phyloP scores from a whole-genome alignment of 2,888 invertebrate species.

The Nemurella pictetii region DNA sequence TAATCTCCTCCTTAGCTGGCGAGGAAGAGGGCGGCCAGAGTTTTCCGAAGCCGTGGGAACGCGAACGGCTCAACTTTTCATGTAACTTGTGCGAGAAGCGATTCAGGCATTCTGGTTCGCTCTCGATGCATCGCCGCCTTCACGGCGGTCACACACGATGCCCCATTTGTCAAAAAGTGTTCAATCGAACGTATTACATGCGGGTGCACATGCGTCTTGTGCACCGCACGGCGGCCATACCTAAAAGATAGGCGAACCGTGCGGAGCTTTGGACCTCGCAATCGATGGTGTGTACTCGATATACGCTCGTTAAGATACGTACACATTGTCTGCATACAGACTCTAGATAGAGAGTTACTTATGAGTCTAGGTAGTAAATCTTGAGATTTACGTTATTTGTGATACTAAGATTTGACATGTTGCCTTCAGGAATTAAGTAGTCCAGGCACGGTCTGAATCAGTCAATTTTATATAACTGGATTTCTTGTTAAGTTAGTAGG shows the following conservation, averaged over 20 bases:
- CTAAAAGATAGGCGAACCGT: background rate
- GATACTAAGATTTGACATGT: background rate
- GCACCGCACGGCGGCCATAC: slow-evolving; percentile 1
- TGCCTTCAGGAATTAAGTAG: background rate
- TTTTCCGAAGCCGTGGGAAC: background rate
- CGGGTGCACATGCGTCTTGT: slow-evolving; percentile 44
- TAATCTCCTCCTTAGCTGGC: slow-evolving; percentile 30
- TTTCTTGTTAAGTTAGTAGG: background rate
- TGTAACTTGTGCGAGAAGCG: slow-evolving; percentile 55
- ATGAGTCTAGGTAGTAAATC: background rate
- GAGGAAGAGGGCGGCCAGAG: slow-evolving; percentile 8
- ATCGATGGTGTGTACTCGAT: background rate
- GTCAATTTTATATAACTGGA: background rate
- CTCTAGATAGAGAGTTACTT: background rate
- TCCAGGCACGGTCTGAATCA: background rate
- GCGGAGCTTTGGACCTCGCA: background rate
- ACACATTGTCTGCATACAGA: background rate
- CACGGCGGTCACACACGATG: slow-evolving; percentile 67
- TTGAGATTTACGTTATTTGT: background rate
- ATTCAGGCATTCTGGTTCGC: slow-evolving; percentile 63
- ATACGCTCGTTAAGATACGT: background rate
- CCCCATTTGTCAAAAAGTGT: slow-evolving; percentile 63
- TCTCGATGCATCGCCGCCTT: slow-evolving; percentile 64
- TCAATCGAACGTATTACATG: slow-evolving; percentile 53
- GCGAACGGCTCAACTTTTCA: background rate